Base-by-base conservation (phyloP, 2,888 invertebrate species). In the Metalampra italica region DNA sequence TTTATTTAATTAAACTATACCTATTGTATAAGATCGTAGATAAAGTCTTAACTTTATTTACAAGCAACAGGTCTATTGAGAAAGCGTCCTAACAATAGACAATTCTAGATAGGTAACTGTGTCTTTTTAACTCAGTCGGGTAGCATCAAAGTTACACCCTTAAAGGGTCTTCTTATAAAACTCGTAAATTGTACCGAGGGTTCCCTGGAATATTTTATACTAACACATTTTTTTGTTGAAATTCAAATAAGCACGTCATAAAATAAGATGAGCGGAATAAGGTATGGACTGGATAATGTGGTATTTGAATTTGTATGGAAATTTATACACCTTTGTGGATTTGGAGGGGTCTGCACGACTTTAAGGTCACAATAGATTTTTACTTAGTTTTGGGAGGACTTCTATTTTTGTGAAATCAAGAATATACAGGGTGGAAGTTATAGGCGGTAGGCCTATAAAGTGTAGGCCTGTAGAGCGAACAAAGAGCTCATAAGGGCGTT, bases 181-280 rank as follows among this genome's bases (percentile, higher is more conserved):
- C 22, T 29, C 44, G 37, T 51, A 51, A 51, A 51, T 51, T 41
- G 41, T n/a, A 30, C 37, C n/a, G n/a, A 45, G 51, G 45, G 51
- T 44, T 46, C 36, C 47, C 43, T 43, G 39, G 52, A 49, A 51
- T 53, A 50, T 55, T 57, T 56, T 57, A 55, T 50, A 50, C 44
- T 22, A 40, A 43, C 51, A 47, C 53, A 54, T 50, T 56, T 52
- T 53, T 60, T 52, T 51, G 48, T 60, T 59, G 55, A 60, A 64
- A 62, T 64, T 63, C 60, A 63, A 64, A 67, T 64, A 55, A 52
- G 49, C 49, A 47, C 50, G 51, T 51, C 53, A 56, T 63, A 64
- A 66, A 62, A 60, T 47, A 51, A 45, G 46, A 52, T 50, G 52
- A 50, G 45, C 30, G 43, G 45, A 47, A 50, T 56, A 51, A 54